phyloP scores from a whole-genome alignment of 1,140 invertebrate species.

The Sycophila sp. region DNA sequence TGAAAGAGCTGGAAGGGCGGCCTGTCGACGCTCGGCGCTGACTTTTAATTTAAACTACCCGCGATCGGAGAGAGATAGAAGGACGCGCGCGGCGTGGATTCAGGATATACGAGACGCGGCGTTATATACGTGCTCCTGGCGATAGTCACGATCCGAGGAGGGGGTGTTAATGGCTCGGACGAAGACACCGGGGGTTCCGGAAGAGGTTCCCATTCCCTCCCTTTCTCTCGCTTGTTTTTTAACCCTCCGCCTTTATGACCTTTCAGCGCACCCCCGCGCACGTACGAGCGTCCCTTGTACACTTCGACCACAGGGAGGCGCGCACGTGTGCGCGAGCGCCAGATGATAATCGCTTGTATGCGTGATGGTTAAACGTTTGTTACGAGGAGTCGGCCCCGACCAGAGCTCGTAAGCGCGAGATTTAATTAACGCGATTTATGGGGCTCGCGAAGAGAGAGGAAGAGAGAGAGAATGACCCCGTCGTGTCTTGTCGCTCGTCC shows the following conservation, averaged over 20 bases:
- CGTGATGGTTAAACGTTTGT: conserved; percentile 52
- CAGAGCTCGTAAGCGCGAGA: conserved; percentile 31
- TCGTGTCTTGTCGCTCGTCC: conserved; percentile 17
- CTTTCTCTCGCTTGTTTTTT: neutral
- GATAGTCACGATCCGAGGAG: conserved; percentile 14
- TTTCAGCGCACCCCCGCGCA: conserved; percentile 36
- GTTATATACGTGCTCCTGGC: neutral
- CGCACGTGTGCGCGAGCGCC: neutral
- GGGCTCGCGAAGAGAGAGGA: too few species aligned
- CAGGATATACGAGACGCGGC: neutral
- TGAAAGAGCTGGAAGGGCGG: neutral
- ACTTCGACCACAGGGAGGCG: neutral
- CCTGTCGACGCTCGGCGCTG: conserved; percentile 22
- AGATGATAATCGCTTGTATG: conserved; percentile 47
- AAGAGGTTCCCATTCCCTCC: conserved; percentile 11
- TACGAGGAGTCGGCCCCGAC: conserved; percentile 26
- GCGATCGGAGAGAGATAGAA: conserved; percentile 20
- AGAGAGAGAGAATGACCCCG: too few species aligned
- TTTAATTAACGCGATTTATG: conserved; percentile 53
- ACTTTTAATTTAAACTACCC: conserved; percentile 33
- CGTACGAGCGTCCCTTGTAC: conserved; percentile 37
- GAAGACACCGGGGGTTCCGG: conserved; percentile 29
- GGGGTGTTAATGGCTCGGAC: conserved; percentile 41
- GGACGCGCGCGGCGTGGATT: neutral
- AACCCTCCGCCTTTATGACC: neutral